A percentile compares a stretch with the other conserved stretches of the same genome.
These are phyloP conservation scores for Trichonephila clavipes DNA, from an alignment of 1,140 invertebrate species.

Conservation along the genomic window DNA sequence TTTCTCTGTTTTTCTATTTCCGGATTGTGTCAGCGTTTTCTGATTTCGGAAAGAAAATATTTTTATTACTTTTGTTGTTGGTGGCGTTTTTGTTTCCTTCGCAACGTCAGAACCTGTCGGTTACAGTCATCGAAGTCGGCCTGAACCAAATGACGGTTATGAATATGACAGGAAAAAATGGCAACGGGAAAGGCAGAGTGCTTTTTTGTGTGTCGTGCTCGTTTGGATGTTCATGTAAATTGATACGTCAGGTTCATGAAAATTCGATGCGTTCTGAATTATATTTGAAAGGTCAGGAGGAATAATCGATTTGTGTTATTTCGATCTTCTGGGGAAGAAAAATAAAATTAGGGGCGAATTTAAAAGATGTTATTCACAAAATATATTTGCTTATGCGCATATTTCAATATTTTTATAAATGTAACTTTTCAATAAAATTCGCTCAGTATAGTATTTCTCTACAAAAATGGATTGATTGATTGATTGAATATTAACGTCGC, in stretches of 20 bases:
- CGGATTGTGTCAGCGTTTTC: constrained; percentile 48
- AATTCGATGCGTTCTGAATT: not conserved
- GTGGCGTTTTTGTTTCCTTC: not conserved
- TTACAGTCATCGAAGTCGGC: not conserved
- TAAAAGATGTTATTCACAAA: too few species aligned
- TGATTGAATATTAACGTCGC: too few species aligned
- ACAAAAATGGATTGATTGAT: too few species aligned
- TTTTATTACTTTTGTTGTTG: not conserved
- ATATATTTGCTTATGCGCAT: too few species aligned
- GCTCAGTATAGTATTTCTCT: too few species aligned
- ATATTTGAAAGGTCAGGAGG: too few species aligned
- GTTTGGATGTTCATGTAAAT: constrained; percentile 21
- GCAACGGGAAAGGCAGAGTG: not conserved
- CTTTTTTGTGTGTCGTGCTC: not conserved
- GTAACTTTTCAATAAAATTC: too few species aligned
- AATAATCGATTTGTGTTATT: too few species aligned
- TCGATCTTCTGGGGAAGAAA: too few species aligned
- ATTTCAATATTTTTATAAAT: too few species aligned
- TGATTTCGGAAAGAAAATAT: not conserved
- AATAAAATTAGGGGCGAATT: too few species aligned
- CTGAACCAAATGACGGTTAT: constrained; percentile 4
- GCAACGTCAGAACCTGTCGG: not conserved
- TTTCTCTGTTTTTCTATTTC: constrained; percentile 41
- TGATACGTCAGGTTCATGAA: constrained; percentile 4
- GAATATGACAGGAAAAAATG: constrained; percentile 36